Conservation (phyloP, 1,140 invertebrate species). For the Bombus turneri region DNA sequence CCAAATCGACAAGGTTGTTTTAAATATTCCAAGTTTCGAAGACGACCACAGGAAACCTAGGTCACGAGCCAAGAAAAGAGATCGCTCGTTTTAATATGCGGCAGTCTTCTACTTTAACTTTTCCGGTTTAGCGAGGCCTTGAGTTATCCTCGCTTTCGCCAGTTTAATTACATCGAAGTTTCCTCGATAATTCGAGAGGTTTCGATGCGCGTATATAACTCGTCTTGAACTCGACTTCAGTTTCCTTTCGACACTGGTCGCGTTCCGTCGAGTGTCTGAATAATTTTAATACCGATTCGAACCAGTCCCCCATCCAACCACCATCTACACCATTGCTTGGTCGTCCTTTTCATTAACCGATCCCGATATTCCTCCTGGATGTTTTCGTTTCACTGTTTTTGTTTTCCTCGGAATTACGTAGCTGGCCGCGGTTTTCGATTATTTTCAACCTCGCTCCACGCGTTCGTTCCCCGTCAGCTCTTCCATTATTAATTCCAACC, state of each 20-base stretch:
- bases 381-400: conserved; percentile 40
- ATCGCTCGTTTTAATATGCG: conserved; percentile 71
- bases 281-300: conserved; percentile 58
- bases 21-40: conserved; percentile 63
- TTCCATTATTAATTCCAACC: conserved; percentile 39
- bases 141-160: conserved; percentile 75
- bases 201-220: conserved; percentile 68
- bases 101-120: conserved; percentile 77
- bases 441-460: not conserved
- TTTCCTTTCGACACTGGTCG: conserved; percentile 50
- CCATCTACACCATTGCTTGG: too few relatives aligned
- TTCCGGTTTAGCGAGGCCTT: conserved; percentile 72
- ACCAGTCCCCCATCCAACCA: not conserved
- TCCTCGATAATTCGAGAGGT: conserved; percentile 78
- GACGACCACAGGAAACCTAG: not conserved
- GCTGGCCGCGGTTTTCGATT: conserved; percentile 8
- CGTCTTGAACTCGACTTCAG: conserved; percentile 55
- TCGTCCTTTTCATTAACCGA: conserved; percentile 25
- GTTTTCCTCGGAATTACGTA: conserved; percentile 33
- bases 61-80: conserved; percentile 44
- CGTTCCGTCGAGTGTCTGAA: conserved; percentile 54
- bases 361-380: conserved; percentile 26
- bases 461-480: not conserved
- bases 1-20: conserved; percentile 55
- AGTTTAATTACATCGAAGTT: conserved; percentile 79